Percentiles rank a stretch among this genome's conserved stretches.
phyloP scores from a whole-genome alignment of 2,113 vertebrate species.

The Riparia riparia region DNA sequence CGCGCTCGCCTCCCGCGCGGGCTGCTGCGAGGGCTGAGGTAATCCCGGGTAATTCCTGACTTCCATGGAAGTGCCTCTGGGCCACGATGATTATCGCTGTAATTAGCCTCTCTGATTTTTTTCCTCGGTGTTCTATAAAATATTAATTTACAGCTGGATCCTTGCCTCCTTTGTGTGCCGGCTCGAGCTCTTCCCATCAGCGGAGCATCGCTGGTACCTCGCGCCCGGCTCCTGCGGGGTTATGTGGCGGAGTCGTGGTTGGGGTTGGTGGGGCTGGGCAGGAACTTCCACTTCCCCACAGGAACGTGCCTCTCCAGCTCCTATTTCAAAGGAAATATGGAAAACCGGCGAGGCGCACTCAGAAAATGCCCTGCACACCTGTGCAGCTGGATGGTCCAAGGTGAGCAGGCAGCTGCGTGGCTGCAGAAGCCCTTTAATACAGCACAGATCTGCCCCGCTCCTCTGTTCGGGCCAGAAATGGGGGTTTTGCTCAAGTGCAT shows the following conservation, averaged over 20 bases:
- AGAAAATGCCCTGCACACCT: neutral
- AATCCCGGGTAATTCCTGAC: constrained; percentile 66
- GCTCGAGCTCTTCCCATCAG: neutral
- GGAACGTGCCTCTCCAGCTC: neutral
- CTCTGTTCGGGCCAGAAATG: neutral
- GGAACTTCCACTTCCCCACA: neutral
- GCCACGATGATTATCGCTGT: constrained; percentile 58
- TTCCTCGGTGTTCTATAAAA: constrained; percentile 70
- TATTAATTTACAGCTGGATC: constrained; percentile 69
- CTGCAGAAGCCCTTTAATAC: neutral
- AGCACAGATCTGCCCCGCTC: accelerated
- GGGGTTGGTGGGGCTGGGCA: neutral
- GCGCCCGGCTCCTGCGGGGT: neutral
- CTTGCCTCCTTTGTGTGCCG: constrained; percentile 44
- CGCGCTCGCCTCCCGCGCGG: neutral
- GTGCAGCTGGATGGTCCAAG: neutral
- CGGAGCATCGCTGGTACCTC: neutral
- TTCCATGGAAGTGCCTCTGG: constrained; percentile 58
- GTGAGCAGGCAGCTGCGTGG: neutral
- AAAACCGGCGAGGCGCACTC: neutral
- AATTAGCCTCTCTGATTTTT: constrained; percentile 73
- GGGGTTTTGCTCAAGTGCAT: accelerated
- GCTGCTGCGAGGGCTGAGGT: constrained; percentile 46
- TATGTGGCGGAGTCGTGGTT: neutral
- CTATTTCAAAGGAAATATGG: neutral